Evolutionary conservation across 2,888 invertebrate genomes (phyloP).

Genomic region (Drosophila bunnanda): DNA sequence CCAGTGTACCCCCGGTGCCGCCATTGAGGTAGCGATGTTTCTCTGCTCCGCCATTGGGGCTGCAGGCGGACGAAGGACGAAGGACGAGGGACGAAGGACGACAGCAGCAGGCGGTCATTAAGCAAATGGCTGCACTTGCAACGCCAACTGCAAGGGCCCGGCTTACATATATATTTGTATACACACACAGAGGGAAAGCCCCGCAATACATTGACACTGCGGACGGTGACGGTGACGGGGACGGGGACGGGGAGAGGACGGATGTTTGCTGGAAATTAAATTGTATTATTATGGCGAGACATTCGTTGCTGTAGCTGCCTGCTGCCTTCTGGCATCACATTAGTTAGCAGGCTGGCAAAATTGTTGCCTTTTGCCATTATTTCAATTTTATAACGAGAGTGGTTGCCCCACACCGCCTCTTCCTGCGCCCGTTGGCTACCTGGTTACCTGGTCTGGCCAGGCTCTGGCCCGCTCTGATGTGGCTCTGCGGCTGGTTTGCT

Average conservation of each 20-base stretch:
- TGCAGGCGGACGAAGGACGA: constrained; percentile 13
- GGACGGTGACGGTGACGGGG: constrained; percentile 21
- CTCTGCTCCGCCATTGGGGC: constrained; percentile 32
- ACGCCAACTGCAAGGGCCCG: constrained; percentile 53
- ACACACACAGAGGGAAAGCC: constrained; percentile 18
- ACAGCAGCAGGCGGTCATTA: constrained; percentile 75
- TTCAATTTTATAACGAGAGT: constrained; percentile 77
- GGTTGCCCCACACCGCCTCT: constrained; percentile 27
- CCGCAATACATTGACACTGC: constrained; percentile 64
- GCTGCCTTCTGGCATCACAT: constrained; percentile 72
- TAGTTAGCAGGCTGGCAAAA: constrained; percentile 69
- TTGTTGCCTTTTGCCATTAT: constrained; percentile 76
- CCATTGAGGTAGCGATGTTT: constrained; percentile 49
- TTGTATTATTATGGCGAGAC: constrained; percentile 81
- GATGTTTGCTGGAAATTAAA: constrained; percentile 80
- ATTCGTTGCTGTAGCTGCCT: constrained; percentile 70
- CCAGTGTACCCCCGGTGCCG: constrained; percentile 34
- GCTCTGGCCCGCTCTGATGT: constrained; percentile 20
- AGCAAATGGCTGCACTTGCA: constrained; percentile 79
- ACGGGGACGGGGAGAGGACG: constrained; percentile 45
- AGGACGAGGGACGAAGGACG: constrained; percentile 17
- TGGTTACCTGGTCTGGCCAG: constrained; percentile 6
- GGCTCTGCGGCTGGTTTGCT: constrained; percentile 32
- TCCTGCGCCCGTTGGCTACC: constrained; percentile 16
- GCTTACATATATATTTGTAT: constrained; percentile 31